A percentile compares a stretch with the other conserved stretches of the same genome.
Conservation (phyloP, 37 sponge, comb jelly and placozoan species). For the Haliclona indistincta region DNA sequence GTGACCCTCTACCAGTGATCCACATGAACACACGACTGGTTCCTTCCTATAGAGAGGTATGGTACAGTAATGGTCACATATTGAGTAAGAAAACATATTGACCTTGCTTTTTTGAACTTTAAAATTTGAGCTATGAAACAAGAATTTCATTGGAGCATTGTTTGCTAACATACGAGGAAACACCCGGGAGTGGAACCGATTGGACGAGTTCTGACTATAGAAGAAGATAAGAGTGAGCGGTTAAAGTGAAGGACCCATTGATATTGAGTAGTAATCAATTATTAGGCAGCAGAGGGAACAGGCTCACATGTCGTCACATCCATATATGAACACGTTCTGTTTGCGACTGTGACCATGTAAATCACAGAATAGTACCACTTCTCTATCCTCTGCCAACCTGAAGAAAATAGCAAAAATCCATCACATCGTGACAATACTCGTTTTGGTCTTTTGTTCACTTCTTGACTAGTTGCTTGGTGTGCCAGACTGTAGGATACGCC, state of each 20-base stretch:
- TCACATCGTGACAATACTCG: too few relatives aligned
- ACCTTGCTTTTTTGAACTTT: slow-evolving; percentile 85
- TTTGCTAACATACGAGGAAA: slow-evolving; percentile 88
- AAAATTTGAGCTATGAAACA: slow-evolving; percentile 69
- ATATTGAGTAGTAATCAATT: neutral
- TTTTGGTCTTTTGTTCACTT: too few relatives aligned
- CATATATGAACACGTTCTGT: slow-evolving; percentile 97
- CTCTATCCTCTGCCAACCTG: slow-evolving; percentile 73
- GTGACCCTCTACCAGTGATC: too few relatives aligned
- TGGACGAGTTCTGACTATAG: slow-evolving; percentile 23
- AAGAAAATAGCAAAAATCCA: too few relatives aligned
- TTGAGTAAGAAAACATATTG: neutral
- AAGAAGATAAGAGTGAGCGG: too few relatives aligned
- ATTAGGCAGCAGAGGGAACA: neutral
- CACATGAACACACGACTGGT: slow-evolving; percentile 97
- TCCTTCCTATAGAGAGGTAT: slow-evolving; percentile 62
- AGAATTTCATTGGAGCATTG: slow-evolving; percentile 88
- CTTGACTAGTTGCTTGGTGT: slow-evolving; percentile 81
- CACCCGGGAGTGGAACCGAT: slow-evolving; percentile 68
- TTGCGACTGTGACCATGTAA: slow-evolving; percentile 97
- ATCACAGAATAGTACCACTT: slow-evolving; percentile 94
- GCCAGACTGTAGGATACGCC: slow-evolving; percentile 95
- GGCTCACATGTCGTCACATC: slow-evolving; percentile 77
- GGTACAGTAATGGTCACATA: too few relatives aligned
- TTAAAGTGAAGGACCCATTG: neutral